These are phyloP conservation scores for Vombatus ursinus DNA, from an alignment of 2,113 vertebrate species.

Conservation along the genomic window DNA sequence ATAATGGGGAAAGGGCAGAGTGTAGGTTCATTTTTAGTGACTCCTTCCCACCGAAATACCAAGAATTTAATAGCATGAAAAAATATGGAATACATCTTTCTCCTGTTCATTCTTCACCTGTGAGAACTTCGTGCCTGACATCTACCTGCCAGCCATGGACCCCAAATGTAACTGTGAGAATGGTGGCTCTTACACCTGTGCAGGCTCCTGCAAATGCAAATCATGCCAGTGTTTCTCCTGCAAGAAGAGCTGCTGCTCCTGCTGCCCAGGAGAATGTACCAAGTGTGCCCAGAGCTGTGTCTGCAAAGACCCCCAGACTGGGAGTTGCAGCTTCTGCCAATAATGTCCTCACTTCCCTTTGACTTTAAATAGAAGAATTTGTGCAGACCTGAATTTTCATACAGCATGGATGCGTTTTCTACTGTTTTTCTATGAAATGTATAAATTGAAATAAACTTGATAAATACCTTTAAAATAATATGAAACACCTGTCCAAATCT, in stretches of 20 bases:
- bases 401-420: not conserved
- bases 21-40: not conserved
- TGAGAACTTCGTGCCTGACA: too few species aligned
- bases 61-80: too few species aligned
- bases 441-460: constrained; percentile 60
- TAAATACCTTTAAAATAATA: not conserved
- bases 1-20: not conserved
- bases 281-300: constrained; percentile 95
- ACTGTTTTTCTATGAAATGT: constrained; percentile 26
- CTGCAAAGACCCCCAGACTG: constrained; percentile 87
- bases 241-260: constrained; percentile 93
- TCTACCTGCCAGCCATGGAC: too few species aligned
- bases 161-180: too few species aligned
- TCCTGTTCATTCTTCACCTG: too few species aligned
- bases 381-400: not conserved
- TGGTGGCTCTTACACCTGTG: constrained; percentile 86
- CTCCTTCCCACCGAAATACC: not conserved
- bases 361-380: constrained; percentile 53
- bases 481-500: not conserved
- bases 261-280: constrained; percentile 91
- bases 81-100: too few species aligned
- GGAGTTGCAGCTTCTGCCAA: constrained; percentile 91
- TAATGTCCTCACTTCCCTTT: constrained; percentile 66
- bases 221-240: constrained; percentile 88
- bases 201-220: constrained; percentile 85